Conservation (phyloP, 2,888 invertebrate species). For the Zaprionus lineosus region DNA sequence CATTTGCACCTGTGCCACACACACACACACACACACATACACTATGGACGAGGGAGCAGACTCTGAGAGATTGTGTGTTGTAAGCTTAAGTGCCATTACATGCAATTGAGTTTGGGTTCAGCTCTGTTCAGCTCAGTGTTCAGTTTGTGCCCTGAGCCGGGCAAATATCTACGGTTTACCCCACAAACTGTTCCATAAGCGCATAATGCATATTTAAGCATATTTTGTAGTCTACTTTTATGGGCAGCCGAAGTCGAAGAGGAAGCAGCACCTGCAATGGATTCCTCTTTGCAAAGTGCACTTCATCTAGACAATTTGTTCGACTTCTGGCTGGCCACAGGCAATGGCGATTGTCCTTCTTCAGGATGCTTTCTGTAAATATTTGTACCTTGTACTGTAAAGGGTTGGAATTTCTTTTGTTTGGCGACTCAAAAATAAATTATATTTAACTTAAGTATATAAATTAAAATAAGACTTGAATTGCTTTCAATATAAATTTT, state of each 20-base stretch:
- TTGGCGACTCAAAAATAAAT: too few relatives aligned
- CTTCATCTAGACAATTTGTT: slow-evolving; percentile 69
- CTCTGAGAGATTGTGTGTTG: slow-evolving; percentile 50
- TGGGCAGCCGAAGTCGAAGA: too few relatives aligned
- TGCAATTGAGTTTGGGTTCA: slow-evolving; percentile 65
- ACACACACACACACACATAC: slow-evolving; percentile 17
- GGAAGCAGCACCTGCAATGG: neutral
- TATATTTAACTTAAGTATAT: too few relatives aligned
- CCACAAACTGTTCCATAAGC: slow-evolving; percentile 49
- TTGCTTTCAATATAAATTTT: too few relatives aligned
- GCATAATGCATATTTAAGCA: slow-evolving; percentile 77
- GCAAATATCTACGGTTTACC: slow-evolving; percentile 24
- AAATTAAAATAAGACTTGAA: too few relatives aligned
- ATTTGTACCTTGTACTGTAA: too few relatives aligned
- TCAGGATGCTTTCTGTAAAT: too few relatives aligned
- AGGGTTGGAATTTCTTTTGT: too few relatives aligned
- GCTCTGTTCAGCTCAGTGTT: slow-evolving; percentile 47
- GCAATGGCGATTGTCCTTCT: too few relatives aligned
- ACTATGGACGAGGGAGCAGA: slow-evolving; percentile 2
- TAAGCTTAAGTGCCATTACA: slow-evolving; percentile 77
- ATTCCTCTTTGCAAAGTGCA: slow-evolving; percentile 49
- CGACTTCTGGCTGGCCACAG: too few relatives aligned
- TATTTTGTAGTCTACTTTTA: slow-evolving; percentile 73
- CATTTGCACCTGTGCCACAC: slow-evolving; percentile 67
- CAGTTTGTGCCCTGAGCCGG: slow-evolving; percentile 23